These are phyloP conservation scores for Eristalinus aeneus DNA, from an alignment of 2,888 invertebrate genomes.

Conservation along the genomic window DNA sequence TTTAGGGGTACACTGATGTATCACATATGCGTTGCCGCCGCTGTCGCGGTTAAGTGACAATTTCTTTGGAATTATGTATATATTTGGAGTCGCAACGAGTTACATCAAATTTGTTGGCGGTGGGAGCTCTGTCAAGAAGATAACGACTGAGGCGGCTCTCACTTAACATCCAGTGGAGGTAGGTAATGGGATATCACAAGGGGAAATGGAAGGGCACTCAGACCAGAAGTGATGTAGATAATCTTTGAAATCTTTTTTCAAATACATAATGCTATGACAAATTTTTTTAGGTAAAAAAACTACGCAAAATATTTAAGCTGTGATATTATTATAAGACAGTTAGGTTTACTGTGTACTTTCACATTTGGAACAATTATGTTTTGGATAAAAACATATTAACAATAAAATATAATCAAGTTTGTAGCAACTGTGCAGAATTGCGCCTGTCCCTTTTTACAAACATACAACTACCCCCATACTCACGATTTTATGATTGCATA, in stretches of 20 bases:
- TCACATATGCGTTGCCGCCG: constrained; percentile 48
- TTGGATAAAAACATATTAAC: no score
- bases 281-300: constrained; percentile 12
- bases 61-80: constrained; percentile 61
- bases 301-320: background rate
- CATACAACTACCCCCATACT: no score
- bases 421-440: no score
- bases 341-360: no score
- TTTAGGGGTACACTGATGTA: constrained; percentile 37
- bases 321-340: no score
- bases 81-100: constrained; percentile 51
- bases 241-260: constrained; percentile 5
- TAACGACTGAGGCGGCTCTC: constrained; percentile 17
- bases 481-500: no score
- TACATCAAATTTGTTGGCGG: constrained; percentile 27
- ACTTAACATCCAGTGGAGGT: constrained; percentile 48
- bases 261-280: constrained; percentile 1
- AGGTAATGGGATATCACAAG: constrained; percentile 63
- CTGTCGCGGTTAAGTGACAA: constrained; percentile 62
- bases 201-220: constrained; percentile 2
- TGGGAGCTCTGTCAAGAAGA: background rate
- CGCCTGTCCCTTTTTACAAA: no score
- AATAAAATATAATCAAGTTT: no score
- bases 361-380: no score
- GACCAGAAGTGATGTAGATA: constrained; percentile 1